Conservation (phyloP, 2,113 vertebrate species). For the Zosterops lateralis region DNA sequence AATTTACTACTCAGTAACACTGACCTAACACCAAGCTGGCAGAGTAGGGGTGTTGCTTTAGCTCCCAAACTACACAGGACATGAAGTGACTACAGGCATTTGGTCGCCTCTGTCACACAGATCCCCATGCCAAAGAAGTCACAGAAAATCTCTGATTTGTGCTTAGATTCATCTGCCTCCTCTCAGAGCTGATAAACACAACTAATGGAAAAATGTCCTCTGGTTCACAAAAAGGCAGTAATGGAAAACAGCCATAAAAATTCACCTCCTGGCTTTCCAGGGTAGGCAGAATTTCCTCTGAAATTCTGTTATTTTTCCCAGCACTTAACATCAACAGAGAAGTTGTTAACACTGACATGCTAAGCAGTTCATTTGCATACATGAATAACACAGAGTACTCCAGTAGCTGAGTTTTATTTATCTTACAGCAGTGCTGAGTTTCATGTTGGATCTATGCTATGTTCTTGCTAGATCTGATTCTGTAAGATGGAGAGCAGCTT, state of each 20-base stretch:
- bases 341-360: background rate
- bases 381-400: background rate
- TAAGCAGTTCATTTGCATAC: background rate
- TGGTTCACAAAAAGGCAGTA: background rate
- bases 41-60: background rate
- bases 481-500: background rate
- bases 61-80: background rate
- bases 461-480: background rate
- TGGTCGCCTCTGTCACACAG: background rate
- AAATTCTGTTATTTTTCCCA: background rate
- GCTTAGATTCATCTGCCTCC: background rate
- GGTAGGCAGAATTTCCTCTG: slow-evolving; percentile 4
- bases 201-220: background rate
- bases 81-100: background rate
- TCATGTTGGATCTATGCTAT: background rate
- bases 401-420: background rate
- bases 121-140: background rate
- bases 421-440: background rate
- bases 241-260: background rate
- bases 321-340: background rate
- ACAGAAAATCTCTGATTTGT: background rate
- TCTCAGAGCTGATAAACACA: background rate
- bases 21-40: background rate
- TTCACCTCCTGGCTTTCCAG: background rate
- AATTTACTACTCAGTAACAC: background rate